A percentile compares a stretch with the other conserved stretches of the same genome.
Evolutionary conservation across 2,888 invertebrate genomes (phyloP).

Genomic region (Scaptomyza parva): DNA sequence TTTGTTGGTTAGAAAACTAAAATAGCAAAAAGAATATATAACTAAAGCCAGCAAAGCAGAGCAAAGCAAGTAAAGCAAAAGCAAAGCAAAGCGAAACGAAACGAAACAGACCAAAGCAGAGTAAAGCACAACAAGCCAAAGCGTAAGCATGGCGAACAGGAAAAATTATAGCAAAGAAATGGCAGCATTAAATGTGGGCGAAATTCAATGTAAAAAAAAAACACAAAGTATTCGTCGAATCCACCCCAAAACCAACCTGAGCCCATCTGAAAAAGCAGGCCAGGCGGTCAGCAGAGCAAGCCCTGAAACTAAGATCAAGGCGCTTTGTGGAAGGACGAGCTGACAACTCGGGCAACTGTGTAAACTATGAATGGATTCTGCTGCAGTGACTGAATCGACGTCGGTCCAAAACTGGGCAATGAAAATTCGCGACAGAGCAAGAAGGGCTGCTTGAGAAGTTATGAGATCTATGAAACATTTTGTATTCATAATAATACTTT

Average conservation of each 20-base stretch:
- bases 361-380: slow-evolving; percentile 64
- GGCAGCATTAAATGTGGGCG: slow-evolving; percentile 55
- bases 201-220: neutral
- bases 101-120: slow-evolving; percentile 31
- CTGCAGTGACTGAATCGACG: slow-evolving; percentile 49
- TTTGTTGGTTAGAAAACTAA: slow-evolving; percentile 81
- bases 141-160: slow-evolving; percentile 59
- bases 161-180: slow-evolving; percentile 65
- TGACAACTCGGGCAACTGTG: slow-evolving; percentile 6
- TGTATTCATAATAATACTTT: too few species aligned
- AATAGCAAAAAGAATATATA: slow-evolving; percentile 66
- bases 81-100: slow-evolving; percentile 32
- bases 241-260: slow-evolving; percentile 8
- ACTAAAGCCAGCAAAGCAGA: slow-evolving; percentile 58
- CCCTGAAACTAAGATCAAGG: slow-evolving; percentile 65
- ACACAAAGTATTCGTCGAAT: neutral
- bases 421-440: slow-evolving; percentile 18
- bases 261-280: neutral
- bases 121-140: slow-evolving; percentile 44
- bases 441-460: slow-evolving; percentile 16
- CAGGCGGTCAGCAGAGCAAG: slow-evolving; percentile 39
- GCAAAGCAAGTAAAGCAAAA: slow-evolving; percentile 36
- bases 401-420: slow-evolving; percentile 49
- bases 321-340: neutral
- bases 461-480: neutral